These are phyloP conservation scores for Phallusia fumigata DNA, from an alignment of 23 tunicate genomes.

Conservation along the genomic window DNA sequence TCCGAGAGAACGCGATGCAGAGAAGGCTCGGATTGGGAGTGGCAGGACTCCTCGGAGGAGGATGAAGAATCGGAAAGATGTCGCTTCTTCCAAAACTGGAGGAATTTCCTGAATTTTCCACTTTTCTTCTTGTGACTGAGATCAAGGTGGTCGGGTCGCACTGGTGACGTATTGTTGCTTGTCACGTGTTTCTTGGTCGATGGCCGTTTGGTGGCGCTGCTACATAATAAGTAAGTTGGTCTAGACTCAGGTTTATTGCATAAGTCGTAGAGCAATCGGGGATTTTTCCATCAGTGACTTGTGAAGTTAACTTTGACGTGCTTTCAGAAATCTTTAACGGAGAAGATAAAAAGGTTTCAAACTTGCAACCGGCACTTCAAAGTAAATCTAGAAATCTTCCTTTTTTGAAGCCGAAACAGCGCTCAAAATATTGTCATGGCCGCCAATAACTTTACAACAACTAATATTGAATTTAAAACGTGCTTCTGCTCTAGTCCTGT, in stretches of 20 bases:
- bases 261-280: background rate
- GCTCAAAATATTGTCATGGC: too few relatives aligned
- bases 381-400: too few relatives aligned
- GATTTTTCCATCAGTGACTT: background rate
- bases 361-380: too few relatives aligned
- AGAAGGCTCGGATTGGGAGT: constrained; percentile 53
- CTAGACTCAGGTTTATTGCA: too few relatives aligned
- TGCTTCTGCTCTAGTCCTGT: too few relatives aligned
- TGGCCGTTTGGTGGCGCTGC: background rate
- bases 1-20: constrained; percentile 34
- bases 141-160: constrained; percentile 36
- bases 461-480: too few relatives aligned
- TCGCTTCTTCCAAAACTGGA: constrained; percentile 26
- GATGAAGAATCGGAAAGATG: constrained; percentile 48
- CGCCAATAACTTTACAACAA: too few relatives aligned
- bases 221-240: background rate
- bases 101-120: background rate
- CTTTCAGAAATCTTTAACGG: too few relatives aligned
- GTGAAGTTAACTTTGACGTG: too few relatives aligned
- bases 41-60: constrained; percentile 9
- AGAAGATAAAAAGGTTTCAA: too few relatives aligned
- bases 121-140: constrained; percentile 12
- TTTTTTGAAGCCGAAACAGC: too few relatives aligned
- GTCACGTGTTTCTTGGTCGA: background rate
- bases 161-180: constrained; percentile 6